Conservation (phyloP, 1,140 invertebrate species). For the Nixonia krombeini region DNA sequence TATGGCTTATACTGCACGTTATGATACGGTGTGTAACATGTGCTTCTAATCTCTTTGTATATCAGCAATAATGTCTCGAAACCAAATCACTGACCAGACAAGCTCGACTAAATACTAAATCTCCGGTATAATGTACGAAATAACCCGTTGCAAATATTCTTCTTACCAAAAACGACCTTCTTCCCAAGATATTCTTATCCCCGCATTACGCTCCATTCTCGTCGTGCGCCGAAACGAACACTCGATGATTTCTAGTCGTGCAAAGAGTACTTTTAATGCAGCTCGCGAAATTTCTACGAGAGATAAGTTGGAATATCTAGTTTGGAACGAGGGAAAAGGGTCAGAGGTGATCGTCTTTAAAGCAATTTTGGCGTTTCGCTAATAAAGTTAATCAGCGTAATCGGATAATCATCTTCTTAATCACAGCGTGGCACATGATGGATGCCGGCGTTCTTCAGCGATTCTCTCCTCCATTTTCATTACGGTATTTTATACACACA, state of each 20-base stretch:
- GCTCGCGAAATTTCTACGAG: too few species aligned
- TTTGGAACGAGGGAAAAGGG: constrained; percentile 10
- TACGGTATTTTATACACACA: constrained; percentile 39
- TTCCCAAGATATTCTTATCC: too few species aligned
- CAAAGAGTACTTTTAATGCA: too few species aligned
- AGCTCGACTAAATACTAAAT: constrained; percentile 21
- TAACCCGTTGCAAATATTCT: constrained; percentile 6
- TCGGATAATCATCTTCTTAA: constrained; percentile 60
- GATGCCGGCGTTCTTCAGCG: constrained; percentile 56
- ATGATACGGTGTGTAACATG: constrained; percentile 61
- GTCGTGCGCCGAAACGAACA: too few species aligned
- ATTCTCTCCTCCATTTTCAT: constrained; percentile 44
- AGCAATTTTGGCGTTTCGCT: constrained; percentile 46
- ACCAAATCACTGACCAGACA: constrained; percentile 31
- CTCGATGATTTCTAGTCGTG: too few species aligned
- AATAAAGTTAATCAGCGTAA: constrained; percentile 58
- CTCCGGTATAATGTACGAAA: constrained; percentile 29
- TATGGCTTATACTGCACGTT: constrained; percentile 53
- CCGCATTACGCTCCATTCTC: too few species aligned
- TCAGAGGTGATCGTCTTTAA: constrained; percentile 12
- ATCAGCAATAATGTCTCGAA: constrained; percentile 56
- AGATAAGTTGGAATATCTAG: constrained; percentile 8
- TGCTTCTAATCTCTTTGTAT: constrained; percentile 67
- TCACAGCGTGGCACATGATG: constrained; percentile 60
- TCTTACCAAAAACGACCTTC: too few species aligned